A percentile compares a stretch with the other conserved stretches of the same genome.
These are phyloP conservation scores for Pocota personata DNA, from an alignment of 2,888 invertebrate genomes.

Conservation along the genomic window DNA sequence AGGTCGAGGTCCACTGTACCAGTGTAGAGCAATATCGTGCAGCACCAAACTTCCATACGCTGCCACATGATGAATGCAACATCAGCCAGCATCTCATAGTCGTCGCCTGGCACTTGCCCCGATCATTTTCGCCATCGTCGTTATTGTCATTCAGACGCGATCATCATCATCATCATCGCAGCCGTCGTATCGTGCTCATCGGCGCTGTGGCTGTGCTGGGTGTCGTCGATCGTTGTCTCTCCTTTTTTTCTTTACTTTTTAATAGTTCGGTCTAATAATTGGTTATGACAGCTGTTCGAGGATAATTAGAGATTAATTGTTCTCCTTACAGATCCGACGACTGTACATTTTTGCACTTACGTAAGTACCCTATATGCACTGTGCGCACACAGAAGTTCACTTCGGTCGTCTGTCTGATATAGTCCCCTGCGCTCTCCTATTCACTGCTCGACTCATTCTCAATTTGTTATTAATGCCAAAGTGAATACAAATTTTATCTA, in stretches of 20 bases:
- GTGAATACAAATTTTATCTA: slow-evolving; percentile 43
- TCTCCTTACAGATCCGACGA: slow-evolving; percentile 78
- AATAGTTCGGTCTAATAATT: slow-evolving; percentile 75
- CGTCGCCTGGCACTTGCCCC: slow-evolving; percentile 67
- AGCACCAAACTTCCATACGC: slow-evolving; percentile 6
- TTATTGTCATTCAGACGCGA: slow-evolving; percentile 67
- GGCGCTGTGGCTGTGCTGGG: slow-evolving; percentile 47
- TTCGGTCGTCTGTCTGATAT: slow-evolving; percentile 33
- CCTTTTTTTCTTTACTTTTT: slow-evolving; percentile 49
- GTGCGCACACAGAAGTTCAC: slow-evolving; percentile 2
- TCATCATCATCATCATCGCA: slow-evolving; percentile 39
- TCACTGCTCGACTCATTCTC: slow-evolving; percentile 11
- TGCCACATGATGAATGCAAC: slow-evolving; percentile 51
- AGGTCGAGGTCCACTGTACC: slow-evolving; percentile 64
- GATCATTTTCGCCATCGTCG: slow-evolving; percentile 39
- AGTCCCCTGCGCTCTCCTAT: background rate
- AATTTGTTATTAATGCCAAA: slow-evolving; percentile 62
- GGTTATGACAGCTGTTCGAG: slow-evolving; percentile 81
- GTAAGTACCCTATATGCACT: slow-evolving; percentile 22
- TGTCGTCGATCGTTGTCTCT: slow-evolving; percentile 35
- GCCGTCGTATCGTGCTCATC: slow-evolving; percentile 25
- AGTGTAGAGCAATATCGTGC: slow-evolving; percentile 21
- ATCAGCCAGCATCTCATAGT: slow-evolving; percentile 33
- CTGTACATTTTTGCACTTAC: slow-evolving; percentile 61
- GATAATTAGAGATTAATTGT: slow-evolving; percentile 82